Evolutionary conservation across 2,888 invertebrate genomes (phyloP).

Genomic region (Chloroclysta siterata): DNA sequence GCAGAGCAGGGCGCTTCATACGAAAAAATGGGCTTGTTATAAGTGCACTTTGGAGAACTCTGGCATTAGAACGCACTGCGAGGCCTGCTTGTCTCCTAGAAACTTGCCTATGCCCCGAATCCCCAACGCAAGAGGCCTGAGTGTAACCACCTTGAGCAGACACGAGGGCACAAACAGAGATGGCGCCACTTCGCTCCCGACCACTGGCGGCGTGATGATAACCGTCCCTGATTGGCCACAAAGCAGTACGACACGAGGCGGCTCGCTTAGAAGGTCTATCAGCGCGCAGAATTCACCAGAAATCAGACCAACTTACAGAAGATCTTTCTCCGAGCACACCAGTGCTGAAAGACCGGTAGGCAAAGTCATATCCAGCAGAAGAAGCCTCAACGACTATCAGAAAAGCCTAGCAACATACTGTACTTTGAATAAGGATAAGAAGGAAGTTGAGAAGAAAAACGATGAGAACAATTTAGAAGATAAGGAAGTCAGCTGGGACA

Average conservation of each 20-base stretch:
- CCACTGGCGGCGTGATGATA: conserved; percentile 86
- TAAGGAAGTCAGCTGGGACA: conserved; percentile 86
- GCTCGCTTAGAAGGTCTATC: conserved; percentile 69
- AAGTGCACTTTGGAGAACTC: conserved; percentile 91
- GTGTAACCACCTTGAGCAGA: conserved; percentile 77
- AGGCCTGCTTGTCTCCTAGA: conserved; percentile 90
- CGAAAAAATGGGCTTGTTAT: conserved; percentile 88
- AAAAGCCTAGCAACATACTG: conserved; percentile 72
- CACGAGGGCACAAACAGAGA: conserved; percentile 71
- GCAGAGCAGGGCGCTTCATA: conserved; percentile 71
- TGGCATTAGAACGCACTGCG: conserved; percentile 87
- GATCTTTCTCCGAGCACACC: conserved; percentile 79
- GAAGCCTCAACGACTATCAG: conserved; percentile 79
- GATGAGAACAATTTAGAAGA: conserved; percentile 80
- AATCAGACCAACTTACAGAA: conserved; percentile 75
- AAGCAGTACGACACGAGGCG: conserved; percentile 61
- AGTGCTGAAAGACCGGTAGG: conserved; percentile 71
- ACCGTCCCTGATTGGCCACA: conserved; percentile 87
- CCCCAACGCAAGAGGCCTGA: conserved; percentile 73
- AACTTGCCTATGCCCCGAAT: conserved; percentile 70
- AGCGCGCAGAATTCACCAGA: conserved; percentile 79
- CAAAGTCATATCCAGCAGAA: conserved; percentile 77
- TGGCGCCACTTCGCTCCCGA: conserved; percentile 74
- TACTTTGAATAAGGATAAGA: conserved; percentile 60
- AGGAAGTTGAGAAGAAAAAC: conserved; percentile 56